Conservation (phyloP, 2,113 vertebrate species). For the Irena cyanogastra region DNA sequence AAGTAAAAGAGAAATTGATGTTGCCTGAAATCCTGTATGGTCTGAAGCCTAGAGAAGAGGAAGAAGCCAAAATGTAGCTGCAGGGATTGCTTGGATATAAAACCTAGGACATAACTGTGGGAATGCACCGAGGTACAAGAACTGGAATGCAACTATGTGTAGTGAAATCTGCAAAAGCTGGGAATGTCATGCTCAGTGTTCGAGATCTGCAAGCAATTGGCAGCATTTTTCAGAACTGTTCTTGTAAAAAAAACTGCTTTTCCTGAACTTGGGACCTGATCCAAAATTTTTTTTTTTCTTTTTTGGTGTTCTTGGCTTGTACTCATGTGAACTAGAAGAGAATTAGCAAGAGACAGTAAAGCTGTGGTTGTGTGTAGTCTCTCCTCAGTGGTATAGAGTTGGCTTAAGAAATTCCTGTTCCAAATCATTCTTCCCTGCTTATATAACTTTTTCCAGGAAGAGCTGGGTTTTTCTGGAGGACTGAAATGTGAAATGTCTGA, state of each 20-base stretch:
- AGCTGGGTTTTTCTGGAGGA: background rate
- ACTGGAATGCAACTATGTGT: background rate
- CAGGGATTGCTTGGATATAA: background rate
- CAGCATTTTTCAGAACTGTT: background rate
- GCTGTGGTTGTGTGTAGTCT: background rate
- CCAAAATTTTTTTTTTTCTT: background rate
- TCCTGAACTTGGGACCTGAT: background rate
- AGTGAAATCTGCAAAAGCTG: background rate
- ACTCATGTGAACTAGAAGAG: background rate
- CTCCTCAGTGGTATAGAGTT: background rate
- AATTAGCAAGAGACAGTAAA: conserved; percentile 2
- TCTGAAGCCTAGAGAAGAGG: background rate
- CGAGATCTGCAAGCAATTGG: conserved; percentile 8
- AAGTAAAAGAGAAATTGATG: background rate
- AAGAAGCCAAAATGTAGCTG: background rate
- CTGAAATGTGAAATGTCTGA: background rate
- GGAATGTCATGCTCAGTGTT: background rate
- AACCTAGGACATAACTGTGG: background rate
- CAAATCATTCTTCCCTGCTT: background rate
- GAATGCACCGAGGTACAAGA: background rate
- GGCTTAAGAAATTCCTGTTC: background rate
- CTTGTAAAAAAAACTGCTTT: background rate
- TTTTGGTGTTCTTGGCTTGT: background rate
- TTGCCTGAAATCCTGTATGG: background rate
- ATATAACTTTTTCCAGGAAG: conserved; percentile 7